Base-by-base conservation (phyloP, 2,888 invertebrate species). In the Ceratothoa steindachneri region DNA sequence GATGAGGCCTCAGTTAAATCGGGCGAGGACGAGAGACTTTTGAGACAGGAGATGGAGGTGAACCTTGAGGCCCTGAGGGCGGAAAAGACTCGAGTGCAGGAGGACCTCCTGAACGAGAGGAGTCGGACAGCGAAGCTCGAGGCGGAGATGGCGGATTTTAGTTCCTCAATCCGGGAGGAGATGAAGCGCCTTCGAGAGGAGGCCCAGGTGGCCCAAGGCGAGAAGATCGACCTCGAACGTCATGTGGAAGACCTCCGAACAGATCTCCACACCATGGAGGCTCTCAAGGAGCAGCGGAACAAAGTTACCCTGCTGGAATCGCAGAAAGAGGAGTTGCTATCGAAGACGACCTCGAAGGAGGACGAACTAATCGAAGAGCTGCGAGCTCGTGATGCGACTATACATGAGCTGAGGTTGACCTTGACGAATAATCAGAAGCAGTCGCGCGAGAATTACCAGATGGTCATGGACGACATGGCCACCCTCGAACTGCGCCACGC, bases 271-370 rank as follows among this genome's bases (percentile, higher is more conserved):
- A 67, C 30, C 22, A 64, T 81, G 19, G 77, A 77, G 24, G 75
- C 77, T 24, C 70, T 81, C 31, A 77, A 80, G 51, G 80, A 81
- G 51, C 72, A 81, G 3, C 80, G 72, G 55, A 74, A 81, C 5
- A 75, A 79, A 52, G 55, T 71, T 12, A 69, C 72, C 30, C 72
- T 68, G 19, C 30, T 79, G 1, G 74, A 65, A 31, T 29, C 70
- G 19, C 73, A 65, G 73, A 77, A 73, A 28, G 51, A 67, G 7
- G 73, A 41, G 9, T 28, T 73, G 53, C 70, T 19, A 1, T 41
- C 66, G 19, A 74, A 74, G 31, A 71, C 74, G 51, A 53, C 69
- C 30, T 67, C 31, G 22, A 79, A 79, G 51, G 79, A 76, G 24
- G 72, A 79, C 27, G 75, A 76, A 24, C 69, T 67, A 15, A 53